Evolutionary conservation across 2,888 invertebrate genomes (phyloP).

Genomic region (Helleia helle): DNA sequence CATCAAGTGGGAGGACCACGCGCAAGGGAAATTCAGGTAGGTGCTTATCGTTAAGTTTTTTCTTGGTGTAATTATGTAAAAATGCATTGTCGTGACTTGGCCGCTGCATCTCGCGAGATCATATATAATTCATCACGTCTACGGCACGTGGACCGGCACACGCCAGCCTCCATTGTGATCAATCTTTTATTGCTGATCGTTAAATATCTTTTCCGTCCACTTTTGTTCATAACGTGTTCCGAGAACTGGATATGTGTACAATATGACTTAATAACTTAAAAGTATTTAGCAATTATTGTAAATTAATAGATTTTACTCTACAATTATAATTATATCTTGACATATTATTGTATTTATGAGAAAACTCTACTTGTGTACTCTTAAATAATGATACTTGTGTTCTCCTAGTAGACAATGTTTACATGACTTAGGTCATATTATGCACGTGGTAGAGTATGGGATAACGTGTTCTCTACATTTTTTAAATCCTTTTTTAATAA

Average conservation of each 20-base stretch:
- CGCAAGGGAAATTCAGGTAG: slow-evolving; percentile 84
- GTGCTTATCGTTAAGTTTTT: slow-evolving; percentile 20
- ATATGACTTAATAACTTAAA: background rate
- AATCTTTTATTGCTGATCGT: background rate
- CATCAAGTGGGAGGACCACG: slow-evolving; percentile 91
- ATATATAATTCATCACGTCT: background rate
- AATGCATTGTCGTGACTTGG: background rate
- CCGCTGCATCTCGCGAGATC: background rate
- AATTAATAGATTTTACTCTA: too few species aligned
- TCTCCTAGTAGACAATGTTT: too few species aligned
- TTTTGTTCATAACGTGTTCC: background rate
- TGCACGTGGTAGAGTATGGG: background rate
- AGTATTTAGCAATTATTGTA: too few species aligned
- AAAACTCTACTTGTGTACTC: too few species aligned
- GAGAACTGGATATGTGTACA: background rate
- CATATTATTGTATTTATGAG: too few species aligned
- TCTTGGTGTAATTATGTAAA: background rate
- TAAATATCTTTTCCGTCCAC: background rate
- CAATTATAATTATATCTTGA: too few species aligned
- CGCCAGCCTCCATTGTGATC: background rate
- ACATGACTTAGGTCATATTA: slow-evolving; percentile 6
- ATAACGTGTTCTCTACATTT: too few species aligned
- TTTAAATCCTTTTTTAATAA: too few species aligned
- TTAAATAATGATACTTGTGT: too few species aligned
- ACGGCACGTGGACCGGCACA: background rate